Conservation (phyloP, 2,888 invertebrate species). For the Subacronicta megacephala region DNA sequence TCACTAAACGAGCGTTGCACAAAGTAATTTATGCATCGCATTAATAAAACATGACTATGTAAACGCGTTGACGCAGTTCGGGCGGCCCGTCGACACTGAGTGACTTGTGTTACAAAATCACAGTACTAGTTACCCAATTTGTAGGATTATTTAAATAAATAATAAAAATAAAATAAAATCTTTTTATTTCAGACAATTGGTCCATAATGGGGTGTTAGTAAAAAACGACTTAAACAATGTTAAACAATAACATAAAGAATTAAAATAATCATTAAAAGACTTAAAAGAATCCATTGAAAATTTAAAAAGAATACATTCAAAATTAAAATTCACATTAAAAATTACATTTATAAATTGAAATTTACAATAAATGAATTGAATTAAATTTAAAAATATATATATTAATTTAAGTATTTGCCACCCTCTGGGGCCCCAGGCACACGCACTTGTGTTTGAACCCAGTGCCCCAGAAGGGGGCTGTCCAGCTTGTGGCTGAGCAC, state of each 20-base stretch:
- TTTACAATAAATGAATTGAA: no score
- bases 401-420: not conserved
- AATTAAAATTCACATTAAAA: no score
- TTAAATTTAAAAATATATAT: no score
- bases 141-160: slow-evolving; percentile 30
- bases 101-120: slow-evolving; percentile 37
- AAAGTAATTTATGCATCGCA: slow-evolving; percentile 77
- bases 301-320: no score
- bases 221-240: no score
- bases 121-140: slow-evolving; percentile 29
- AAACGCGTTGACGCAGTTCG: slow-evolving; percentile 64
- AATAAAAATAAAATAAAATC: no score
- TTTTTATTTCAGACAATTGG: no score
- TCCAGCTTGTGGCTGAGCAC: slow-evolving; percentile 6
- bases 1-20: slow-evolving; percentile 72
- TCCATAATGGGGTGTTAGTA: no score
- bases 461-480: slow-evolving; percentile 3
- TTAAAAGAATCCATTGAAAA: no score
- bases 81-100: slow-evolving; percentile 34
- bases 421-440: slow-evolving; percentile 1
- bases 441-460: not conserved
- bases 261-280: no score
- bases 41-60: slow-evolving; percentile 81
- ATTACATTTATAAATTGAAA: no score
- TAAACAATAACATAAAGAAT: no score